A percentile compares a stretch with the other conserved stretches of the same genome.
Conservation (phyloP, 2,113 vertebrate species). For the Todiramphus chloris region DNA sequence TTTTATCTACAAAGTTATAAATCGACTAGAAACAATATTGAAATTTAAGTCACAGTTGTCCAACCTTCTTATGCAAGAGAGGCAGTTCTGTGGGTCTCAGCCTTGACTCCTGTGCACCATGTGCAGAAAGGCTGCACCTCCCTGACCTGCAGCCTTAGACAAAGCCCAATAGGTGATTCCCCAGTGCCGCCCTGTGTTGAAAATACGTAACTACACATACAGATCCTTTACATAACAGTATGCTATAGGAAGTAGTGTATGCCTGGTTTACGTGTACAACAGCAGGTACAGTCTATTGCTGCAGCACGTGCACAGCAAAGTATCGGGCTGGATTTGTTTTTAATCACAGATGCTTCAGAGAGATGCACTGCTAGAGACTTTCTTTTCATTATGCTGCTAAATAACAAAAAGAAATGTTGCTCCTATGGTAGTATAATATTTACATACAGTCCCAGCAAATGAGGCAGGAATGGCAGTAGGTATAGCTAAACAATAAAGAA, state of each 20-base stretch:
- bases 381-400: neutral
- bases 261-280: neutral
- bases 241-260: neutral
- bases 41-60: neutral
- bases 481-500: neutral
- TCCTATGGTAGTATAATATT: neutral
- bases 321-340: neutral
- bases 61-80: neutral
- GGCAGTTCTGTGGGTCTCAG: neutral
- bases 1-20: neutral
- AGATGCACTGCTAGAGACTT: neutral
- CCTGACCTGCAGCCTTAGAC: neutral
- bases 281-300: neutral
- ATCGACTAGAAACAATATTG: neutral
- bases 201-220: neutral
- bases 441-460: neutral
- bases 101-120: rapidly evolving
- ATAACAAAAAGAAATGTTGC: neutral
- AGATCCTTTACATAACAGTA: rapidly evolving
- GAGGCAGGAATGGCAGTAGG: neutral
- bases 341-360: neutral
- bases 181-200: neutral
- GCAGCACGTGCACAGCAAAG: neutral
- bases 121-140: too few species aligned
- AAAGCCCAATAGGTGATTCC: neutral